Conservation (phyloP, 2,888 invertebrate genomes). For the Pediacus dermestoides region DNA sequence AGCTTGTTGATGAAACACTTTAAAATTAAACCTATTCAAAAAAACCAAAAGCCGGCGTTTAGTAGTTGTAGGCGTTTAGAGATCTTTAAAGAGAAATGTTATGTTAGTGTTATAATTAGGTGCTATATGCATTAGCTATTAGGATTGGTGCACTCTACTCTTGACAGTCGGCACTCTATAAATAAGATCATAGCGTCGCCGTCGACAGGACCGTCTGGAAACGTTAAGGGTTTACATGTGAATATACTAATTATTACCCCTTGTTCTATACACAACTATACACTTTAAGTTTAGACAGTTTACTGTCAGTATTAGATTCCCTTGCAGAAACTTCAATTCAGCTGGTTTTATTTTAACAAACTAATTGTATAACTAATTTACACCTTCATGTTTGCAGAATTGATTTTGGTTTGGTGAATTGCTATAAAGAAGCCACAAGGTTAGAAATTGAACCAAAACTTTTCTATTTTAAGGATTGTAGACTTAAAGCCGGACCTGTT, state of each 20-base stretch:
- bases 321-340: no score
- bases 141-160: slow-evolving; percentile 40
- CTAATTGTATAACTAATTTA: no score
- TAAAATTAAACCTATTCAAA: slow-evolving; percentile 3
- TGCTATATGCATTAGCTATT: slow-evolving; percentile 43
- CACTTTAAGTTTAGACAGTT: no score
- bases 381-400: no score
- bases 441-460: no score
- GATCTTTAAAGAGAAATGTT: slow-evolving; percentile 33
- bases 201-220: slow-evolving; percentile 16
- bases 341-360: no score
- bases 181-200: slow-evolving; percentile 37
- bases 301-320: no score
- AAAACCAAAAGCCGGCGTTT: slow-evolving; percentile 15
- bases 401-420: no score
- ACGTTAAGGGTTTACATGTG: no score
- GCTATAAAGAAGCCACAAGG: no score
- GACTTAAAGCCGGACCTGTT: slow-evolving; percentile 16
- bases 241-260: no score
- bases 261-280: no score
- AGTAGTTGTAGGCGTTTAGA: slow-evolving; percentile 25
- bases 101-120: slow-evolving; percentile 44
- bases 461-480: slow-evolving; percentile 18
- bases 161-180: slow-evolving; percentile 41
- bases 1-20: slow-evolving; percentile 1